These are phyloP conservation scores for Aegithalos caudatus DNA, from an alignment of 2,113 vertebrate genomes.

Conservation along the genomic window DNA sequence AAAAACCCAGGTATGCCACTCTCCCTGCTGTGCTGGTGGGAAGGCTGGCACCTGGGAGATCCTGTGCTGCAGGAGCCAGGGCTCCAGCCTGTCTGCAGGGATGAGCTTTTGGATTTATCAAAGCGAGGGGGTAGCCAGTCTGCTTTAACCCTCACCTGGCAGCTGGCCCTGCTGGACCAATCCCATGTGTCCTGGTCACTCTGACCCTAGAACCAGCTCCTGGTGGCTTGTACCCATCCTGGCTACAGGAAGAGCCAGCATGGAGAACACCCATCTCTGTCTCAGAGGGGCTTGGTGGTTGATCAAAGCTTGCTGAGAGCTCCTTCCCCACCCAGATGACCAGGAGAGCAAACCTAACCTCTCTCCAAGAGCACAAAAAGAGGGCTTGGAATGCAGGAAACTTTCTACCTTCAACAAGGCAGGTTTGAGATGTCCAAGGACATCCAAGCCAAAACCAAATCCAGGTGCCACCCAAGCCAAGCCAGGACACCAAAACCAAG, in stretches of 20 bases:
- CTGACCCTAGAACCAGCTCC: neutral
- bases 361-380: neutral
- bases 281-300: neutral
- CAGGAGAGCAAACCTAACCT: neutral
- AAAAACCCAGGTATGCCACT: neutral
- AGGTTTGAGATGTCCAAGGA: neutral
- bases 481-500: neutral
- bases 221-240: neutral
- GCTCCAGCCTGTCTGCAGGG: neutral
- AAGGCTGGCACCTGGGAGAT: neutral
- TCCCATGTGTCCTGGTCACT: accelerated
- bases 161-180: neutral
- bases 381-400: neutral
- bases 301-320: neutral
- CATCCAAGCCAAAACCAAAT: too few relatives aligned
- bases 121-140: neutral
- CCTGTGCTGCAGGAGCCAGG: neutral
- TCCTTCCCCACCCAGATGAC: neutral
- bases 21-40: neutral
- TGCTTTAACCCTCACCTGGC: neutral
- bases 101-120: neutral
- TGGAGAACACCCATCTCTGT: neutral
- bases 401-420: neutral
- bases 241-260: neutral
- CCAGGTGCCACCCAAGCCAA: too few relatives aligned